These are phyloP conservation scores for Aurelia sp. DNA, from an alignment of 30 jellyfish, hydroid and myxozoan genomes.

Conservation along the genomic window DNA sequence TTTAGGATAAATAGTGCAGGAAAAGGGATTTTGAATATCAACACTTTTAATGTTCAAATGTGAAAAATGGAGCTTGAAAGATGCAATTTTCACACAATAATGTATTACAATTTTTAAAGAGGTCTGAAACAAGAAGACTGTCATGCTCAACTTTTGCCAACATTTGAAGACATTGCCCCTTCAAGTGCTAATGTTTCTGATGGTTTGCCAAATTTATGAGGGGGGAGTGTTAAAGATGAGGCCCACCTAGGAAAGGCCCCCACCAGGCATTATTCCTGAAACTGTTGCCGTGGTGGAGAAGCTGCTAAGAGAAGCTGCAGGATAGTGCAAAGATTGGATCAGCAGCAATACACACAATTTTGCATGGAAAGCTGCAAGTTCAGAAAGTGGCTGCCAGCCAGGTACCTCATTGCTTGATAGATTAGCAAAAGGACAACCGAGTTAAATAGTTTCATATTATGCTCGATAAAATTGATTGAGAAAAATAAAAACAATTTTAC, in stretches of 20 bases:
- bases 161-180: too few species aligned
- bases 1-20: too few species aligned
- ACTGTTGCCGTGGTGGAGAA: slow-evolving; percentile 52
- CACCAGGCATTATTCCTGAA: slow-evolving; percentile 38
- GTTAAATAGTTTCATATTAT: slow-evolving; percentile 35
- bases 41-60: too few species aligned
- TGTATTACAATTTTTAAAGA: too few species aligned
- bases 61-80: too few species aligned
- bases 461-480: slow-evolving; percentile 23
- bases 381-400: slow-evolving; percentile 51
- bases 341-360: slow-evolving; percentile 39
- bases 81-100: too few species aligned
- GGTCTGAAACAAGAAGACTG: too few species aligned
- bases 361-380: slow-evolving; percentile 35
- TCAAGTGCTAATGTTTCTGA: slow-evolving; percentile 44
- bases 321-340: slow-evolving; percentile 42
- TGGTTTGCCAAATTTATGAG: slow-evolving; percentile 44
- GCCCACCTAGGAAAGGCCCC: slow-evolving; percentile 39
- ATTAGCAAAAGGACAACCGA: slow-evolving; percentile 40
- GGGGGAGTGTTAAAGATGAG: slow-evolving; percentile 37
- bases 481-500: slow-evolving; percentile 16
- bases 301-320: slow-evolving; percentile 39
- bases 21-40: too few species aligned
- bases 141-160: slow-evolving; percentile 1
- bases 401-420: slow-evolving; percentile 40